Evolutionary conservation across 2,797 vertebrate species (phyloP).

Genomic region (Trichosurus vulpecula): DNA sequence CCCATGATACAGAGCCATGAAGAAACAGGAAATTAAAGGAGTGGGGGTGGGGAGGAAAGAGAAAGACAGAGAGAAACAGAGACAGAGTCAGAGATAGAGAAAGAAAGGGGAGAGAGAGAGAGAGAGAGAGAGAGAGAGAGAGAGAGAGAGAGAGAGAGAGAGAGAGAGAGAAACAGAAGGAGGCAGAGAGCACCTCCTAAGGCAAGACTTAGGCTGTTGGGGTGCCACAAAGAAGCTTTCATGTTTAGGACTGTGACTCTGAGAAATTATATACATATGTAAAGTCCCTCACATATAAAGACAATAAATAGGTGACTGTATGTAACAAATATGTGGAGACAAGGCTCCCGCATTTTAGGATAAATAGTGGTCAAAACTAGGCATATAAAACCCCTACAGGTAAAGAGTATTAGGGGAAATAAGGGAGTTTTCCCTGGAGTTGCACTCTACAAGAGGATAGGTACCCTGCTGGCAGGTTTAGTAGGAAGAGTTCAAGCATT

Average conservation of each 20-base stretch:
- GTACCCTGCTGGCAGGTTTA: neutral
- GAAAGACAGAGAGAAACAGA: too few relatives aligned
- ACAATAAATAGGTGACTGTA: neutral
- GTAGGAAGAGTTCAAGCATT: neutral
- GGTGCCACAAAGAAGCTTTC: neutral
- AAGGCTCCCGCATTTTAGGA: neutral
- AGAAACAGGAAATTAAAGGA: neutral
- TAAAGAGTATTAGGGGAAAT: neutral
- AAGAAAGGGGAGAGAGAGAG: neutral
- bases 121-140: neutral
- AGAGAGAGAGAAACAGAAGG: neutral
- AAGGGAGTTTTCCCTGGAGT: neutral
- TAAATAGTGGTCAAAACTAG: neutral
- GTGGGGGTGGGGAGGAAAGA: neutral
- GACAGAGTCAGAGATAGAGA: too few relatives aligned
- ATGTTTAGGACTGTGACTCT: neutral
- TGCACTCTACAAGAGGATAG: neutral
- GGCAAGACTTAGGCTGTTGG: neutral
- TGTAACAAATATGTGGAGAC: neutral
- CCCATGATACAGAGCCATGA: neutral
- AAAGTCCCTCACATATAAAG: neutral
- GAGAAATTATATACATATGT: neutral
- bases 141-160: neutral
- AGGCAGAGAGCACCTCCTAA: neutral
- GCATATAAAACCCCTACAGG: neutral